phyloP scores from a whole-genome alignment of 2,888 invertebrate genomes.

The Sipha maydis region DNA sequence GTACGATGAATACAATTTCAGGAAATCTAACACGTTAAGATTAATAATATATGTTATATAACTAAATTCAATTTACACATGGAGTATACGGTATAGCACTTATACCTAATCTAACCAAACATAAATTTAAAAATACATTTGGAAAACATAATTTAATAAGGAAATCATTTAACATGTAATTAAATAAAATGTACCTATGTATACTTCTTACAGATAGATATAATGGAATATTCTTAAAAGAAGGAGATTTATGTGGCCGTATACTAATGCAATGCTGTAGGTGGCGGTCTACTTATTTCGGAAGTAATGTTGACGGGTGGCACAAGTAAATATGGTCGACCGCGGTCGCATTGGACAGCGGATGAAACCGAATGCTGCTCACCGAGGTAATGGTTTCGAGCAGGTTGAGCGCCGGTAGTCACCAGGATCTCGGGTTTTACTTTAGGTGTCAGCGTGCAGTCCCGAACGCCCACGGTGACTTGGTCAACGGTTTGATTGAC shows the following conservation, averaged over 20 bases:
- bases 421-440: conserved; percentile 34
- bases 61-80: too few species aligned
- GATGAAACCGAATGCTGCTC: background rate
- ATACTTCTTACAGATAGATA: too few species aligned
- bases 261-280: background rate
- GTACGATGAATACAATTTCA: too few species aligned
- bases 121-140: too few species aligned
- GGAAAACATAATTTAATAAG: too few species aligned
- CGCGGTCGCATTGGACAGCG: background rate
- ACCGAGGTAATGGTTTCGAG: background rate
- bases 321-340: conserved; percentile 37
- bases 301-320: conserved; percentile 55
- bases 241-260: conserved; percentile 13
- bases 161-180: background rate
- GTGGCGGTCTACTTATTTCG: conserved; percentile 56
- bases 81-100: too few species aligned
- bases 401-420: background rate
- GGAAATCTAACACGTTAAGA: too few species aligned
- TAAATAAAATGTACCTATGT: too few species aligned
- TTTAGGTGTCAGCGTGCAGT: conserved; percentile 52
- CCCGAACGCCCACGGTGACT: conserved; percentile 45
- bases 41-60: too few species aligned
- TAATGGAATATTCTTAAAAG: background rate
- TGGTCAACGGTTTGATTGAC: conserved; percentile 26
- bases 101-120: too few species aligned